Conservation (phyloP, 2,888 invertebrate species). For the Nemapogon koenigi region DNA sequence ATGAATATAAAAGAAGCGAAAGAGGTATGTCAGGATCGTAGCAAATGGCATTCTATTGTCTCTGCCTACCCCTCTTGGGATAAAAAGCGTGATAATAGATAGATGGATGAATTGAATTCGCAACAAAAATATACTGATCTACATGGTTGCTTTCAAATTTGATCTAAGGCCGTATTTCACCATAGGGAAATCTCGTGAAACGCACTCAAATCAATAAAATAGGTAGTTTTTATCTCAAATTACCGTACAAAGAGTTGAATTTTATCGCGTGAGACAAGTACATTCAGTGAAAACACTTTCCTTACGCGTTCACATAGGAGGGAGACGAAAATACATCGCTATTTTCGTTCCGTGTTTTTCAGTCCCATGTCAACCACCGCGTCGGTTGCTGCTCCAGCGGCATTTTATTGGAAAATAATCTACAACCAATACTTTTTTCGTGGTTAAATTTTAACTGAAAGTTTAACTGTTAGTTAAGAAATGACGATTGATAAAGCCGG, state of each 20-base stretch:
- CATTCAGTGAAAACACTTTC: conserved; percentile 27
- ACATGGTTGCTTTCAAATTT: too few species aligned
- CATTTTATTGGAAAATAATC: neutral
- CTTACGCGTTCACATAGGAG: conserved; percentile 25
- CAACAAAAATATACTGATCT: too few species aligned
- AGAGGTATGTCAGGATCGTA: too few species aligned
- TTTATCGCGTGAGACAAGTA: conserved; percentile 20
- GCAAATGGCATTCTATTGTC: too few species aligned
- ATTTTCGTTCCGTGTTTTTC: conserved; percentile 56
- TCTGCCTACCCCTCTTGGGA: too few species aligned
- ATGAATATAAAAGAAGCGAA: too few species aligned
- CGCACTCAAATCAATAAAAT: too few species aligned
- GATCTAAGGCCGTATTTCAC: too few species aligned
- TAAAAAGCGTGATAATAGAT: too few species aligned
- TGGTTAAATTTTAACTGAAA: neutral
- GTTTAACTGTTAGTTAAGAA: conserved; percentile 19
- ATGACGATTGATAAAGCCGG: conserved; percentile 39
- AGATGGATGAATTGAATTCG: too few species aligned
- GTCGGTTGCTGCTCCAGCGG: conserved; percentile 30
- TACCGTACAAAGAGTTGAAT: conserved; percentile 9
- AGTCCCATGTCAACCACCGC: conserved; percentile 45
- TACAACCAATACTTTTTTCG: neutral
- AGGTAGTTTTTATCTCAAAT: too few species aligned
- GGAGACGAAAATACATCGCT: conserved; percentile 39
- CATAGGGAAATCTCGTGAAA: too few species aligned